Evolutionary conservation across 2,113 vertebrate species (phyloP), one percentile per base, ranked within the genome.

Genomic region (Phocoena phocoena): DNA sequence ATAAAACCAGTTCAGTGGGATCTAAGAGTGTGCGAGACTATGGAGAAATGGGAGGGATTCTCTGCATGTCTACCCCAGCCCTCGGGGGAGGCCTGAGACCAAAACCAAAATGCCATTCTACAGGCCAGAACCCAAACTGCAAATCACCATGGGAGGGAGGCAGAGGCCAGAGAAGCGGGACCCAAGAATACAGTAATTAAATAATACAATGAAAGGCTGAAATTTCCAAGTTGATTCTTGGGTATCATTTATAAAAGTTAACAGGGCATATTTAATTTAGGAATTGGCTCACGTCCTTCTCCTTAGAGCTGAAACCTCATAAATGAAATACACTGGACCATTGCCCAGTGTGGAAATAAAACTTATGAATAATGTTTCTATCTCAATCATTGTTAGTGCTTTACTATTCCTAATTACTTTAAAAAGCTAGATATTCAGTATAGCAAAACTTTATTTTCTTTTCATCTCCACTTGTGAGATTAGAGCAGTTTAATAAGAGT

Each of bases 301-400:
- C 99, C 99, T 99, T 99, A 99, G 99, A 98, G 96, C 99, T 99
- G 99, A 99, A 99, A 99, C 98, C 99, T 99, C 98, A 98, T 99
- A 99, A 99, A 99, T 99, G 99, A 99, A 99, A 99, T 99, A 99
- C 98, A 98, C 99, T 99, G 99, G 99, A 99, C 98, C 98, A 91
- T 93, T 99, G 99, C 99, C 99, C 99, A 98, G 99, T 98, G 99
- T 98, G 99, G 99, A 99, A 99, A 99, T 99, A 99, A 99, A 99
- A 99, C 99, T 99, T 99, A 99, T 99, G 99, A 99, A 99, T 99
- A 99, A 99, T 99, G 99, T 98, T 99, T 99, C 99, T 98, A 99
- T 99, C 99, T 99, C 99, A 99, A 99, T 99, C 99, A 99, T 98
- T 99, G 99, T 99, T 98, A 99, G 98, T 94, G 98, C 98, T 99